Evolutionary conservation across 2,888 invertebrate genomes (phyloP), one percentile per base, ranked within the genome.

Genomic region (Eupithecia subumbrata): DNA sequence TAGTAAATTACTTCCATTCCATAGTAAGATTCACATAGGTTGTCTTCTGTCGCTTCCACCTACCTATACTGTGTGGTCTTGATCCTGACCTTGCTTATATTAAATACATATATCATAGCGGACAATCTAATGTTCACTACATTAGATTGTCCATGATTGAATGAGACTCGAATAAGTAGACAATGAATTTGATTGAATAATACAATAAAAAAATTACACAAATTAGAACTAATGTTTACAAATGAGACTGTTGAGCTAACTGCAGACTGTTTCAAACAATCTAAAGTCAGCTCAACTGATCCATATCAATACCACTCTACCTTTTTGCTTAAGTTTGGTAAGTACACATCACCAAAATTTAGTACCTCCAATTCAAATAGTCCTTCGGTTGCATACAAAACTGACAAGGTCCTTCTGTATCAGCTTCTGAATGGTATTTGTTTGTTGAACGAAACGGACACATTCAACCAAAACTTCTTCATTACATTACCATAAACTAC

Each of bases 401-500:
- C 25, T 12, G 25, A 25, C 60, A 30, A 18, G 2, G 34, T 3
- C 14, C 34, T 14, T 30, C 11, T 16, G 52, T 22, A 1, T 34
- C 18, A 34, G 64, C 9, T 64, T 64, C 18, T 64, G 64, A 34
- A 22, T 56, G 22, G 52, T 48, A n/a, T 56, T 56, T n/a, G 52
- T 56, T 56, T 60, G n/a, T 25, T 25, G 12, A 60, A 64, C 64
- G 34, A 64, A 34, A 56, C 22, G 52, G 22, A 56, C 52, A 56
- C 52, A 56, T 64, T 34, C 67, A n/a, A 67, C 37, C 67, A n/a
- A 37, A 37, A 40, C 40, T 40, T 63, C 56, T n/a, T 66, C 22
- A 66, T 72, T 66, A 72, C 22, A 66, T 72, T 66, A 72, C 12
- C 72, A 52, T 72, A 25, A 63, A 52, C 22, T 43, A 43, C 34